These are phyloP conservation scores for rabbit (Oryctolagus cuniculus) DNA, from an alignment of 2,113 vertebrate species.

Conservation along the genomic window DNA sequence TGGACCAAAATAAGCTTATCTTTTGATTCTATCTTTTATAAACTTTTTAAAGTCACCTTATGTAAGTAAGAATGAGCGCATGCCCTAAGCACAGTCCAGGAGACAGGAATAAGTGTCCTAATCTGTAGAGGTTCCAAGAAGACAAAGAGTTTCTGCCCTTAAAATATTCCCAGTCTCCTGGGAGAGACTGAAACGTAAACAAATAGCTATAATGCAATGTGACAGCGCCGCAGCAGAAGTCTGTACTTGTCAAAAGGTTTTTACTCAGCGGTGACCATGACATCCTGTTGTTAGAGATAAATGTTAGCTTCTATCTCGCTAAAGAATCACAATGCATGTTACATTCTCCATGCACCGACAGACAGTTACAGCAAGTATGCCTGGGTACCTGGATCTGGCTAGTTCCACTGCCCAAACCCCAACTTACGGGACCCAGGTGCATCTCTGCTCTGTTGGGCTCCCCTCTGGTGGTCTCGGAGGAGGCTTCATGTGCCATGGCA, in stretches of 20 bases:
- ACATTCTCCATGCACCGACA: background rate
- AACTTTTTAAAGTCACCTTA: too few species aligned
- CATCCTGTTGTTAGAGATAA: constrained; percentile 4
- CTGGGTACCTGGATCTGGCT: background rate
- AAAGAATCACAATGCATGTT: constrained; percentile 33
- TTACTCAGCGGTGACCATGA: constrained; percentile 50
- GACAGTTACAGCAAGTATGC: background rate
- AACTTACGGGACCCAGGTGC: background rate
- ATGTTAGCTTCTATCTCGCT: constrained; percentile 26
- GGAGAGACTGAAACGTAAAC: constrained; percentile 48
- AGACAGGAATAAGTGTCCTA: background rate
- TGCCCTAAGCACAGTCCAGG: background rate
- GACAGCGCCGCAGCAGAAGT: constrained; percentile 35
- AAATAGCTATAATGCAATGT: constrained; percentile 46
- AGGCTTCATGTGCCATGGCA: background rate
- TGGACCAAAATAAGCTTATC: too few species aligned
- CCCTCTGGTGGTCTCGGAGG: background rate
- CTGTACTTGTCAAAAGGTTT: constrained; percentile 62
- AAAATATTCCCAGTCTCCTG: constrained; percentile 32
- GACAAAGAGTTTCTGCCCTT: constrained; percentile 44
- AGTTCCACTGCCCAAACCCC: background rate
- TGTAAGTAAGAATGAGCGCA: background rate
- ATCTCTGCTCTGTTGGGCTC: background rate
- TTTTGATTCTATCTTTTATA: too few species aligned
- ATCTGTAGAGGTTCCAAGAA: background rate